Base-by-base conservation (phyloP, 2,113 vertebrate genomes). In the Lota lota region DNA sequence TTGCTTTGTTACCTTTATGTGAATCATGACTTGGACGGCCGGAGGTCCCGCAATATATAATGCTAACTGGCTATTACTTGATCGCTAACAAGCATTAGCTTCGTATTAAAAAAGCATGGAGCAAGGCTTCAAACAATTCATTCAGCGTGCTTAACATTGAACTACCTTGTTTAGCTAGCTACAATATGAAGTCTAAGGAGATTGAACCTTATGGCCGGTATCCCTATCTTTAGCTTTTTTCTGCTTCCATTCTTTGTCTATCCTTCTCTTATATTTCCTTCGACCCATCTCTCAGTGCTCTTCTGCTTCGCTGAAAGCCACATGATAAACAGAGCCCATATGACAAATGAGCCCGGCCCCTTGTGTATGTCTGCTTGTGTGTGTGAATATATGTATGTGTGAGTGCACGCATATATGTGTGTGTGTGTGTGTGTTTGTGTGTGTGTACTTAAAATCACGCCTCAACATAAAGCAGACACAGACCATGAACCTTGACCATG, bases 321-420 rank as follows among this genome's bases (percentile, higher is more conserved):
- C 12, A 17, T 24, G 67, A 75, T 65, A 77, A 85, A 73, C 75
- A 61, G 70, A 74, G 20, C 61, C 50, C 67, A 56, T 61, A 22
- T 87, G 86, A 90, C 87, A 76, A 79, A 88, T 83, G 71, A 76
- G 51, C 64, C 68, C 68, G 64, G 62, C 17, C 28, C 28, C 3
- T 59, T 24, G 73, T 74, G 69, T 61, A 28, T 56, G 67, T 36
- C 67, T 61, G 22, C 24, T 22, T 22, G 64, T 47, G 61, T 28
- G 61, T 22, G 60, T 10, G 60, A 1, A 22, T 22, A 22, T 10
- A 22, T 62, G 61, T 62, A 22, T 0, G 22, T 33, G 61, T 28
- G 60, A 4, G 61, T 18, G 61, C 12, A 24, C 5, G 61, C 8
- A 17, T 18, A 15, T 18, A 15, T 18, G 56, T 17, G 16, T 54